Percentiles rank a stretch among this genome's conserved stretches.
Conservation (phyloP, 2,888 invertebrate genomes). For the Synanthedon tipuliformis region DNA sequence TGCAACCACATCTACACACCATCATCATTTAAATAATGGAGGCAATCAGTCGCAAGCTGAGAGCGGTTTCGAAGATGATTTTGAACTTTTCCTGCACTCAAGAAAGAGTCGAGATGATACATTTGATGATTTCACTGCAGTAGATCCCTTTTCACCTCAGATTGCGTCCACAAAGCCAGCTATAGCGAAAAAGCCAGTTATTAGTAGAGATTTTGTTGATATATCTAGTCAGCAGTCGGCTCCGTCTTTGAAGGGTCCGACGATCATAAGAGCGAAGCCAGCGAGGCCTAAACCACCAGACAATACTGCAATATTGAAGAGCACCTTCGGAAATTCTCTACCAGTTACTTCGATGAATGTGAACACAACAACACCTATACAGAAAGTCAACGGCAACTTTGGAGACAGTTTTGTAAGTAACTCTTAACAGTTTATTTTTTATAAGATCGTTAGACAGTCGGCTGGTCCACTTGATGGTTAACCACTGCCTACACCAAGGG, state of each 20-base stretch:
- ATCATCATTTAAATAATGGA: slow-evolving; percentile 65
- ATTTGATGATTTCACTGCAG: slow-evolving; percentile 63
- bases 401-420: slow-evolving; percentile 52
- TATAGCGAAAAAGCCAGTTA: slow-evolving; percentile 60
- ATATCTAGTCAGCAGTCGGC: slow-evolving; percentile 55
- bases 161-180: slow-evolving; percentile 34
- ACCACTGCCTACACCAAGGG: too few relatives aligned
- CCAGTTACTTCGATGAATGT: slow-evolving; percentile 46
- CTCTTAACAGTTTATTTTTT: neutral
- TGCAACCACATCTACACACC: slow-evolving; percentile 70
- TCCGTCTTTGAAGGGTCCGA: slow-evolving; percentile 71
- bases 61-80: slow-evolving; percentile 87
- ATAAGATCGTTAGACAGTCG: neutral
- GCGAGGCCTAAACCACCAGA: slow-evolving; percentile 69
- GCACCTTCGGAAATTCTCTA: slow-evolving; percentile 39
- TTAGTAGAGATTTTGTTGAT: slow-evolving; percentile 76
- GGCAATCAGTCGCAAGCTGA: slow-evolving; percentile 79
- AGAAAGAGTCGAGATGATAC: slow-evolving; percentile 53
- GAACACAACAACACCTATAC: slow-evolving; percentile 55
- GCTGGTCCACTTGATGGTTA: too few relatives aligned
- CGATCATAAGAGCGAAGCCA: slow-evolving; percentile 79
- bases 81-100: slow-evolving; percentile 73
- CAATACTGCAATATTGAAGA: slow-evolving; percentile 50
- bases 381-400: slow-evolving; percentile 45
- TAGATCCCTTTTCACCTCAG: slow-evolving; percentile 70